Conservation (phyloP, 2,113 vertebrate genomes). For the Guaruba guarouba region DNA sequence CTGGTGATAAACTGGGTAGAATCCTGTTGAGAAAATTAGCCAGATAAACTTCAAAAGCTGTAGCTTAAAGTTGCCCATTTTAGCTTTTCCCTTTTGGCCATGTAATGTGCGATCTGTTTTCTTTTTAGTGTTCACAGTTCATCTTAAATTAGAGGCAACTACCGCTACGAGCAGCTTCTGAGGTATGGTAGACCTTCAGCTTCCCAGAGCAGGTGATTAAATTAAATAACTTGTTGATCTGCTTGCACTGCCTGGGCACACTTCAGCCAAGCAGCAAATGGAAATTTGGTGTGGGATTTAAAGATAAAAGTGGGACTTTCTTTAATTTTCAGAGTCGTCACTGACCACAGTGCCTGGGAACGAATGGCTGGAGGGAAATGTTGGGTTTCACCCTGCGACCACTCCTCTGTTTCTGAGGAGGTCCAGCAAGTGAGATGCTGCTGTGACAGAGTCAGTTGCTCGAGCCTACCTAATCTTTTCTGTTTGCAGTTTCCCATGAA, state of each 20-base stretch:
- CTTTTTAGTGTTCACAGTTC: neutral
- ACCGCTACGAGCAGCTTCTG: neutral
- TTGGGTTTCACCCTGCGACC: neutral
- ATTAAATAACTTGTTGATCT: neutral
- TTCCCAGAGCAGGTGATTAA: neutral
- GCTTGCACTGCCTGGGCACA: neutral
- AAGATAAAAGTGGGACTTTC: neutral
- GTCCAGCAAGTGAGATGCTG: neutral
- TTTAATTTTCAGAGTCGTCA: neutral
- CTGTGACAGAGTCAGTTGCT: rapidly evolving
- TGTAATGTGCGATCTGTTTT: neutral
- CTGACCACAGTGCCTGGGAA: neutral
- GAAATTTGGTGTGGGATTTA: neutral
- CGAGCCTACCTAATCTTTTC: neutral
- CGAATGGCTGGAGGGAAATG: neutral
- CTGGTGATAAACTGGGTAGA: neutral
- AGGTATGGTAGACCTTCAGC: neutral
- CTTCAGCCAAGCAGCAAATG: neutral
- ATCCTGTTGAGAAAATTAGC: neutral
- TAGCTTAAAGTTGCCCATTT: neutral
- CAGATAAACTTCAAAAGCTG: neutral
- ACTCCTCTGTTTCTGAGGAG: neutral
- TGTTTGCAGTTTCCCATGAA: neutral
- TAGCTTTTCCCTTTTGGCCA: neutral
- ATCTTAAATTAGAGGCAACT: neutral